Conservation (phyloP, 2,113 vertebrate species). For the Neofelis nebulosa region DNA sequence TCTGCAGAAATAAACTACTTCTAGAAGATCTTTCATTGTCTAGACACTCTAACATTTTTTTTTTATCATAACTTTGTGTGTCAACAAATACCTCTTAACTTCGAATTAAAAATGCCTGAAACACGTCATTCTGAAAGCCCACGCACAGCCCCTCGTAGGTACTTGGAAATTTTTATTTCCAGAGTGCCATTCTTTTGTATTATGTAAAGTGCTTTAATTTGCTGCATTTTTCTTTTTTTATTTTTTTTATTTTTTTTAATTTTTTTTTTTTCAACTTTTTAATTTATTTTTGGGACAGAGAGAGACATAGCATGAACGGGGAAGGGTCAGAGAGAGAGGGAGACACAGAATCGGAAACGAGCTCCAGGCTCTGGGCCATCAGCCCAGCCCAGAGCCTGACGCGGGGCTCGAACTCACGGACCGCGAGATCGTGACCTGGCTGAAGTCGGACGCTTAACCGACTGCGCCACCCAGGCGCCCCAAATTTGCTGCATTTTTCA, state of each 20-base stretch:
- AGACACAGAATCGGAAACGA: no score
- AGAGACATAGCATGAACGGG: no score
- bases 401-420: no score
- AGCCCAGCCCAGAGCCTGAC: no score
- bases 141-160: not conserved
- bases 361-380: no score
- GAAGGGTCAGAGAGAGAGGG: no score
- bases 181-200: slow-evolving; percentile 21
- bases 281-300: no score
- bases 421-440: no score
- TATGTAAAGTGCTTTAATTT: slow-evolving; percentile 59
- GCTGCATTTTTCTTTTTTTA: slow-evolving; percentile 33
- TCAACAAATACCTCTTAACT: not conserved
- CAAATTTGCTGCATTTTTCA: slow-evolving; percentile 50
- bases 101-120: slow-evolving; percentile 3
- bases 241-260: no score
- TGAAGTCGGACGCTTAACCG: no score
- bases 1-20: not conserved
- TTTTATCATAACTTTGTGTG: slow-evolving; percentile 11
- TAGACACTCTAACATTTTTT: not conserved
- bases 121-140: slow-evolving; percentile 22
- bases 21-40: not conserved
- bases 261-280: no score
- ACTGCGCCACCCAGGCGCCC: no score
- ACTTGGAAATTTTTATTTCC: not conserved